Base-by-base conservation (phyloP, 2,797 vertebrate species). In the Bradypus variegatus region DNA sequence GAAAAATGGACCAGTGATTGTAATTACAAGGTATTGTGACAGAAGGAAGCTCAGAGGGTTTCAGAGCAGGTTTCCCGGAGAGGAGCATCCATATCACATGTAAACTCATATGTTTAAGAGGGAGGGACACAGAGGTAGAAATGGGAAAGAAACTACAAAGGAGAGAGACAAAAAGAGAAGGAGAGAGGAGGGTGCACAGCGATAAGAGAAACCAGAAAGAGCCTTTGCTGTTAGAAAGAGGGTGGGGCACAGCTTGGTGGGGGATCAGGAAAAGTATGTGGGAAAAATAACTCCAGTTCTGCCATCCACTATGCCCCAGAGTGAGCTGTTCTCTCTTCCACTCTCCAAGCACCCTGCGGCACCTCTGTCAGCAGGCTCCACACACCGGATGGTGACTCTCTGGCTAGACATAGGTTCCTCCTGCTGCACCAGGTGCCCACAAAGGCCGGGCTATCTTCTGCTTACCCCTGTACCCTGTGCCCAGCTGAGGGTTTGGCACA, bases 241-340 rank as follows among this genome's bases (percentile, higher is more conserved):
- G 25, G 50, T 50, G 50, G 58, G 58, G 58, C 21, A 58, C 58
- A 58, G 58, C 58, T 58, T 19, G 53, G 15, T 55, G 53, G 55
- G 55, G 55, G 19, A 19, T 58, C 55, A 90, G 29, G 60, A 76
- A 3, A 25, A 36, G 25, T 36, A 7, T 0, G 8, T 77, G 19
- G 75, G 81, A 55, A 48, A 64, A 41, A 9, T 0, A 10, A 36
- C 36, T 33, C 38, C 38, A 8, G 70, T 73, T 33, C 27, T 36
- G 41, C 60, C 9, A 0, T 29, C 11, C 29, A 45, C 41, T 33
- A 4, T 2, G 19, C 29, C 33, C 45, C 3, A 27, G n/a, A 15
- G 36, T 2, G 31, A 19, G n/a, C 16, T 48, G 36, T 36, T 5
- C 29, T 31, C 3, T 0, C 45, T 1, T 0, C 64, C 0, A 1